Conservation (phyloP, 1,140 invertebrate species). For the Epicauta chinensis region DNA sequence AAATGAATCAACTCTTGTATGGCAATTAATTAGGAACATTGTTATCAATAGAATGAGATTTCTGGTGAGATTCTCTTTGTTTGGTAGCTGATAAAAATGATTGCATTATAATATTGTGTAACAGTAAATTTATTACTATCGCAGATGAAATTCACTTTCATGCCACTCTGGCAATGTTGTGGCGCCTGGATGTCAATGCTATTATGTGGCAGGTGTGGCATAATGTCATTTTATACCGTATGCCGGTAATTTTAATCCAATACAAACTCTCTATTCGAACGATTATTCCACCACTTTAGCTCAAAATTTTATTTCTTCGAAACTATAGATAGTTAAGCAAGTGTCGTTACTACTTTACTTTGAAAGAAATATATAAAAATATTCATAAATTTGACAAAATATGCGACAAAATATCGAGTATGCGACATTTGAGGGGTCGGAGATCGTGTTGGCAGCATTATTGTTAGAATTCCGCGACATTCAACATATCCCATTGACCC, state of each 20-base stretch:
- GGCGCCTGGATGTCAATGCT: constrained; percentile 19
- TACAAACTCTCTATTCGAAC: background rate
- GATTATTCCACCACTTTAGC: too few species aligned
- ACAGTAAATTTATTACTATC: constrained; percentile 15
- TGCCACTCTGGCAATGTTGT: background rate
- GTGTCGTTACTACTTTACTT: too few species aligned
- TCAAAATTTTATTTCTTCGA: too few species aligned
- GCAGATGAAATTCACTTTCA: constrained; percentile 19
- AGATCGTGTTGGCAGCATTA: too few species aligned
- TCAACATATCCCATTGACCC: too few species aligned
- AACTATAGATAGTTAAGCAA: too few species aligned
- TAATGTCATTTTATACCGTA: constrained; percentile 13
- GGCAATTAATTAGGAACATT: constrained; percentile 20
- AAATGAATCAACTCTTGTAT: constrained; percentile 12
- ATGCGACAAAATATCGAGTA: too few species aligned
- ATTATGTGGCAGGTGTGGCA: constrained; percentile 21
- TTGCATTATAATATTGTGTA: background rate
- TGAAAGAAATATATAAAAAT: too few species aligned
- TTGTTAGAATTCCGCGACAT: too few species aligned
- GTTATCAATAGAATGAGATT: background rate
- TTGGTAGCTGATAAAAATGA: constrained; percentile 2
- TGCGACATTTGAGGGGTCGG: too few species aligned
- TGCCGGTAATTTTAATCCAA: constrained; percentile 13
- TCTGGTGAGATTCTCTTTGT: background rate
- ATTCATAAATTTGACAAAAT: too few species aligned